Evolutionary conservation across 2,113 vertebrate genomes (phyloP), one percentile per base, ranked within the genome.

Genomic region (Arenaria interpres): DNA sequence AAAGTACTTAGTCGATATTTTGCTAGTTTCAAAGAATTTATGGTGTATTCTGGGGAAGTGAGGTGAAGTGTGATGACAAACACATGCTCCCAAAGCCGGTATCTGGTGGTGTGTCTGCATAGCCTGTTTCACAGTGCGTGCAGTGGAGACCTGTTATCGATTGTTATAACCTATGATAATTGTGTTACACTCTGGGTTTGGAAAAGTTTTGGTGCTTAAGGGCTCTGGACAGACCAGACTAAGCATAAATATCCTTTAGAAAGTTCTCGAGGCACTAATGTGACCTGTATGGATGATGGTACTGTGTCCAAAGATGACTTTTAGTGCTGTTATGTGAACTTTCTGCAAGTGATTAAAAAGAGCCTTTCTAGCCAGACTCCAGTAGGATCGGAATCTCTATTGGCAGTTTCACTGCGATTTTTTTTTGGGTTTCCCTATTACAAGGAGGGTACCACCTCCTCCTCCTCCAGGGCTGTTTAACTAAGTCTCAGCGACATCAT

Each of bases 21-120:
- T 43, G 41, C 14, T 43, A 43, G 41, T 43, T 43, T 43, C 41
- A 43, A 16, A 43, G 41, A 43, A 15, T 43, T 43, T 41, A 41
- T 41, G 15, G 41, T 43, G 15, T 43, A 0, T 62, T 43, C 11
- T 37, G 73, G 28, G 48, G 76, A 12, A 35, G 23, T 2, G 3
- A n/a, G 32, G 4, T 37, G 32, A 23, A 43, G 22, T 53, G 0
- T 18, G 27, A 30, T 56, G 72, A 14, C 14, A 48, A 28, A 56
- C 5, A 0, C 4, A 0, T 37, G 43, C 59, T 84, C 50, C 23
- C 53, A n/a, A 37, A 60, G 57, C 8, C 17, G 6, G 25, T 0
- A 2, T 33, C 59, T 15, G 60, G 22, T 60, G 45, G 10, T 33
- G 2, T 3, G 2, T 5, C 25, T 74, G 28, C 22, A 5, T 14